These are phyloP conservation scores for Myiozetetes cayanensis DNA, from an alignment of 2,113 vertebrate species.

Conservation along the genomic window DNA sequence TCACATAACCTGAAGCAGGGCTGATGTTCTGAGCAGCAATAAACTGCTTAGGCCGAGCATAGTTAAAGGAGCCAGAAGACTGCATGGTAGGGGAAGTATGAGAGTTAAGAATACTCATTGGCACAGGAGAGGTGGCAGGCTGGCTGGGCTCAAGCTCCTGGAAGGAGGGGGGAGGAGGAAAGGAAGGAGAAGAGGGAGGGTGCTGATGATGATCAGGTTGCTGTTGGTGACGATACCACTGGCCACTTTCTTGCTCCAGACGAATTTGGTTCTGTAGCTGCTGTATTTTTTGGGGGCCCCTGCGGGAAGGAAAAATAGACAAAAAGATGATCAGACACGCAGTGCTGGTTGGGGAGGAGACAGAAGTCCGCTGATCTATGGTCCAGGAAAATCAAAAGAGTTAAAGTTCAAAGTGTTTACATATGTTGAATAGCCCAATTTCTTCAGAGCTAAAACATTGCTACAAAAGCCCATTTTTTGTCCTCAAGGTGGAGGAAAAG, in stretches of 20 bases:
- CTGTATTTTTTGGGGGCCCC: constrained; percentile 89
- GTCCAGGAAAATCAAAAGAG: not conserved
- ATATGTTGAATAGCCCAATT: not conserved
- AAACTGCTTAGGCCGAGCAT: constrained; percentile 97
- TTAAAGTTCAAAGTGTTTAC: not conserved
- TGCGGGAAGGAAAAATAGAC: constrained; percentile 63
- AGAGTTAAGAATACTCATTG: constrained; percentile 79
- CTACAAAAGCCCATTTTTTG: not conserved
- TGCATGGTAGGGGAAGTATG: constrained; percentile 86
- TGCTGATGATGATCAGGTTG: constrained; percentile 61
- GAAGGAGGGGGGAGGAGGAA: constrained; percentile 89
- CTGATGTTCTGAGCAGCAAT: constrained; percentile 90
- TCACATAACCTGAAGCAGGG: constrained; percentile 77
- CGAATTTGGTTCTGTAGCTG: constrained; percentile 94
- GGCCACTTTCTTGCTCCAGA: constrained; percentile 85
- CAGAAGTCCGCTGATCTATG: not conserved
- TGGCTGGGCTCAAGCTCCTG: constrained; percentile 85
- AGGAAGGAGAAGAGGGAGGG: constrained; percentile 81
- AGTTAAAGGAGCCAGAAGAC: constrained; percentile 93
- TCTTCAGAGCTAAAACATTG: not conserved
- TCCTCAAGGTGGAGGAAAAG: not conserved
- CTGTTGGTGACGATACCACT: constrained; percentile 70
- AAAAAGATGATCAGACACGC: constrained; percentile 24
- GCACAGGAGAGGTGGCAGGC: constrained; percentile 62
- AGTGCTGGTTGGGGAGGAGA: not conserved